Evolutionary conservation across 2,888 invertebrate species (phyloP).

Genomic region (Esperia sulphurella): DNA sequence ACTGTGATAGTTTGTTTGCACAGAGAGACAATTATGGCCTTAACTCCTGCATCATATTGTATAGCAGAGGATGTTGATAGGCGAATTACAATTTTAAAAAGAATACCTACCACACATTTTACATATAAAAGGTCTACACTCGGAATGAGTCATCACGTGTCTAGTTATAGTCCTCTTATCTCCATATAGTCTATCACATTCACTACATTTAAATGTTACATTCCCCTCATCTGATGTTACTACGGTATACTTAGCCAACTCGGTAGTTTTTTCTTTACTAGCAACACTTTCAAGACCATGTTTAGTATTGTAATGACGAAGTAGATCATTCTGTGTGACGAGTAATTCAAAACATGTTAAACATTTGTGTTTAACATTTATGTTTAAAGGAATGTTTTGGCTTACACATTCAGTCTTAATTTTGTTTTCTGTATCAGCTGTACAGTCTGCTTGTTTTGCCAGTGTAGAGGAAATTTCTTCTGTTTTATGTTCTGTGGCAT

Average conservation of each 20-base stretch:
- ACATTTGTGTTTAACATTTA: conserved; percentile 27
- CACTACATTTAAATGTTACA: conserved; percentile 38
- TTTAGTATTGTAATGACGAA: conserved; percentile 39
- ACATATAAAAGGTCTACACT: conserved; percentile 50
- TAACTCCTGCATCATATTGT: too few relatives aligned
- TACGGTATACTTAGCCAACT: conserved; percentile 18
- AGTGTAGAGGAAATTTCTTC: not conserved
- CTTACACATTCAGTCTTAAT: too few relatives aligned
- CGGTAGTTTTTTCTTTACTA: not conserved
- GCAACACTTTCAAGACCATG: conserved; percentile 17
- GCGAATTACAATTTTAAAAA: too few relatives aligned
- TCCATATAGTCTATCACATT: conserved; percentile 37
- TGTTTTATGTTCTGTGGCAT: not conserved
- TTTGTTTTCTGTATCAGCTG: too few relatives aligned
- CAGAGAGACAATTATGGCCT: too few relatives aligned
- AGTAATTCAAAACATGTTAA: conserved; percentile 37
- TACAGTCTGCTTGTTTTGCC: too few relatives aligned
- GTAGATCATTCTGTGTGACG: conserved; percentile 28
- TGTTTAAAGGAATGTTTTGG: too few relatives aligned
- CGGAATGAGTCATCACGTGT: conserved; percentile 38
- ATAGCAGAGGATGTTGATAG: too few relatives aligned
- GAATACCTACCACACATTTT: conserved; percentile 59
- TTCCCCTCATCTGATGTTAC: conserved; percentile 12
- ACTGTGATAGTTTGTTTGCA: too few relatives aligned
- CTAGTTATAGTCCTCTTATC: conserved; percentile 33